phyloP scores from a whole-genome alignment of 2,888 invertebrate species.

The Callosobruchus maculatus region DNA sequence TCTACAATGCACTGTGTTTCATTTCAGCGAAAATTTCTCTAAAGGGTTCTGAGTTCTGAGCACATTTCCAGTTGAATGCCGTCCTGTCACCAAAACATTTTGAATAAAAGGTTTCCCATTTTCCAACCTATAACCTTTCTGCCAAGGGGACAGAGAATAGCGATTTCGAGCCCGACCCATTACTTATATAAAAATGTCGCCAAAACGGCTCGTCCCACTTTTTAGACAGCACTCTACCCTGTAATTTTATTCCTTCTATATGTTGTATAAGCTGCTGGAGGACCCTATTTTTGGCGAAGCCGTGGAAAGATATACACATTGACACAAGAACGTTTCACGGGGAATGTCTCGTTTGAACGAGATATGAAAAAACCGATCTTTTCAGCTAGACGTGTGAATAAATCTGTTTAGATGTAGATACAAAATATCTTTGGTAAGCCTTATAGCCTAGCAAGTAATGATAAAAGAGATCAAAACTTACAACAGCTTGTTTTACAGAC shows the following conservation, averaged over 20 bases:
- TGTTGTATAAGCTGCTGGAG: not conserved
- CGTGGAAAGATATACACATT: not conserved
- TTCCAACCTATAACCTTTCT: not conserved
- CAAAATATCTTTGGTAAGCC: not conserved
- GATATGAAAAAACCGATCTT: not conserved
- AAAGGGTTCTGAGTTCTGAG: not conserved
- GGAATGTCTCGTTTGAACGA: not conserved
- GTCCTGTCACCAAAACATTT: not conserved
- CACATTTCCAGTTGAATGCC: not conserved
- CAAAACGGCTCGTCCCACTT: not conserved
- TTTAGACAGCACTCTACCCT: not conserved
- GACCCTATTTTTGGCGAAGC: not conserved
- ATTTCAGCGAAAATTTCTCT: not conserved
- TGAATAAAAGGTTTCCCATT: not conserved
- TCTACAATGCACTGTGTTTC: not conserved
- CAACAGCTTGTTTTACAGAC: no score
- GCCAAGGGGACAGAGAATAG: not conserved
- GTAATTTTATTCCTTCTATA: not conserved
- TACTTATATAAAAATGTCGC: not conserved
- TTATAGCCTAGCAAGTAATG: no score
- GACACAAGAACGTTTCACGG: not conserved
- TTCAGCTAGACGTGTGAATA: not conserved
- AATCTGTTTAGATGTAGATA: not conserved
- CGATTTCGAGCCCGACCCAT: not conserved
- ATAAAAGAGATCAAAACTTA: no score